Percentiles rank a stretch among this genome's conserved stretches.
These are phyloP conservation scores for Cephus rjabovi DNA, from an alignment of 2,888 invertebrate genomes.

Conservation along the genomic window DNA sequence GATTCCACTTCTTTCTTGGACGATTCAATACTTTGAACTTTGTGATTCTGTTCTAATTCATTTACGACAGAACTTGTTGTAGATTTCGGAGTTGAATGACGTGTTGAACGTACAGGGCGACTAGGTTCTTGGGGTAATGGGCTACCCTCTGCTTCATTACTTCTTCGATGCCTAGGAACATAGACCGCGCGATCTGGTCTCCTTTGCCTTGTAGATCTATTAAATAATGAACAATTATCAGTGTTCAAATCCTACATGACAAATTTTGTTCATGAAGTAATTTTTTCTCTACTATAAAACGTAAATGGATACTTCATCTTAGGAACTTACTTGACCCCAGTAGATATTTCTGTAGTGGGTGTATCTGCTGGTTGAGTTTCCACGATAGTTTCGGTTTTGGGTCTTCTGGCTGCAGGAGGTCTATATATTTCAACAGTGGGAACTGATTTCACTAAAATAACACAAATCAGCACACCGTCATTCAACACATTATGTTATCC, in stretches of 20 bases:
- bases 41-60: constrained; percentile 9
- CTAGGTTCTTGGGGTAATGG: constrained; percentile 24
- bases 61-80: background rate
- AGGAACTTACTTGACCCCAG: background rate
- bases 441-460: constrained; percentile 50
- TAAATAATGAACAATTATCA: background rate
- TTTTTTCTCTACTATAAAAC: background rate
- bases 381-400: constrained; percentile 25
- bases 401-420: constrained; percentile 68
- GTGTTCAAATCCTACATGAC: background rate
- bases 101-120: constrained; percentile 17
- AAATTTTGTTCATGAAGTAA: background rate
- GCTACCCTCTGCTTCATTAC: constrained; percentile 51
- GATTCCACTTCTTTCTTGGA: background rate
- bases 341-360: background rate
- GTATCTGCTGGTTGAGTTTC: constrained; percentile 14
- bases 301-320: background rate
- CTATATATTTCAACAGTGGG: constrained; percentile 68
- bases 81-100: constrained; percentile 8
- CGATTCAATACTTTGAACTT: constrained; percentile 1
- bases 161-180: constrained; percentile 78
- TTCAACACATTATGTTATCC: background rate
- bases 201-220: constrained; percentile 55
- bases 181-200: constrained; percentile 85
- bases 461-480: constrained; percentile 13